Conservation (phyloP, 2,888 invertebrate species). For the Nephrotoma flavescens region DNA sequence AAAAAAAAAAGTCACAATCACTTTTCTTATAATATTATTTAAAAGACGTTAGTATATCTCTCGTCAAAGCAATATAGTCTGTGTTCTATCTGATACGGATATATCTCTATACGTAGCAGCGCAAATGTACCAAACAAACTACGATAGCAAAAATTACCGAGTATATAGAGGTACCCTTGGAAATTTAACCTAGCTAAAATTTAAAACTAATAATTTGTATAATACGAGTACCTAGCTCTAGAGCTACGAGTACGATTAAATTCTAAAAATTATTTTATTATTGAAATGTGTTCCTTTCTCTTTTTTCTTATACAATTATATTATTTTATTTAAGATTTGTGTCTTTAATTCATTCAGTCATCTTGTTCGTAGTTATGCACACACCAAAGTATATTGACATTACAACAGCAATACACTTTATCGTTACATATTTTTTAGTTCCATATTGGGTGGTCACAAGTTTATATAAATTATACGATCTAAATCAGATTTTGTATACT, state of each 20-base stretch:
- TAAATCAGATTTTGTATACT: neutral
- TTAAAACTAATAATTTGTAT: neutral
- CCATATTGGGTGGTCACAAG: neutral
- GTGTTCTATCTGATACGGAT: neutral
- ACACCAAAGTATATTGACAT: neutral
- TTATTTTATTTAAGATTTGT: neutral
- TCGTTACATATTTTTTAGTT: neutral
- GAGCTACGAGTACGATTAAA: neutral
- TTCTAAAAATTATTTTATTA: neutral
- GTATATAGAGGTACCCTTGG: neutral
- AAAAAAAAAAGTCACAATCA: neutral
- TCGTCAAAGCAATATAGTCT: neutral
- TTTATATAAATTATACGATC: neutral
- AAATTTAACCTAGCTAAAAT: neutral
- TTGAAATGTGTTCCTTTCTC: neutral
- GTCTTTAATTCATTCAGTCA: neutral
- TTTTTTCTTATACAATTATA: neutral
- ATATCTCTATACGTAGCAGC: neutral
- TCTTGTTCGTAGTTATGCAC: neutral
- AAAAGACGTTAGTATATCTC: neutral
- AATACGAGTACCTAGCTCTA: neutral
- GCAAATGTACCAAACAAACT: neutral
- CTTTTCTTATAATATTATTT: neutral
- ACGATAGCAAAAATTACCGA: neutral
- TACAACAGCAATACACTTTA: neutral